These are phyloP conservation scores for Callorhinus ursinus DNA, from an alignment of 2,113 vertebrate genomes.

Conservation along the genomic window DNA sequence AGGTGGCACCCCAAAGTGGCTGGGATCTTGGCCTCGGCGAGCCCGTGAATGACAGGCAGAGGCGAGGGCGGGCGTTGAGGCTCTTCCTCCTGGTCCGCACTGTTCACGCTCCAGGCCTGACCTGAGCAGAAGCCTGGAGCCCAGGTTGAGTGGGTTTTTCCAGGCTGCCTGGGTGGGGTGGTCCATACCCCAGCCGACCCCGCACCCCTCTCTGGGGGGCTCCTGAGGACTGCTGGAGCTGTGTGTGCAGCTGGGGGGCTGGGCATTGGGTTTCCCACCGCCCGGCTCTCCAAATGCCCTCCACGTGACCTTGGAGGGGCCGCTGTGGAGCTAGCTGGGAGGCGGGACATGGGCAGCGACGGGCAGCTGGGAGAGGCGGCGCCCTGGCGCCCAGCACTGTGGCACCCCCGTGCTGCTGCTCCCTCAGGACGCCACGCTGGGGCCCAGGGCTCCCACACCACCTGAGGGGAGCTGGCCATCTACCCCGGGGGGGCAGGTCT, in stretches of 20 bases:
- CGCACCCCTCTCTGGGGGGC: background rate
- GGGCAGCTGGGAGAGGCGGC: background rate
- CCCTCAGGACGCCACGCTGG: background rate
- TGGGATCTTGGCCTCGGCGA: background rate
- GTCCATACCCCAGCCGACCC: rapidly evolving
- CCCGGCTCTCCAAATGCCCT: background rate
- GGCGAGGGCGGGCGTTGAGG: too few relatives aligned
- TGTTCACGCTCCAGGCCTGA: rapidly evolving
- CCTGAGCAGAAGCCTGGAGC: background rate
- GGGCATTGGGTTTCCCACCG: too few relatives aligned
- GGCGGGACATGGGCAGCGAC: background rate
- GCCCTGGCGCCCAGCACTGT: rapidly evolving
- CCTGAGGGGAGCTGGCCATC: background rate
- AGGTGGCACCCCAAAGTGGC: rapidly evolving
- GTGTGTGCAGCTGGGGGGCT: background rate
- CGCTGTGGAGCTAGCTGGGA: background rate
- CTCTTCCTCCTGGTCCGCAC: background rate
- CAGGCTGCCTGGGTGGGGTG: background rate
- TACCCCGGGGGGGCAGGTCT: background rate
- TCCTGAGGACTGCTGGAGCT: background rate
- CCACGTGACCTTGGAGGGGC: too few relatives aligned
- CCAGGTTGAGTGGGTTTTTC: rapidly evolving
- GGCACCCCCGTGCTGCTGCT: background rate
- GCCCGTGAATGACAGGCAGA: background rate
- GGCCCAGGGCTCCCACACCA: too few relatives aligned